Conservation (phyloP, 2,113 vertebrate genomes). For the Mirza zaza region DNA sequence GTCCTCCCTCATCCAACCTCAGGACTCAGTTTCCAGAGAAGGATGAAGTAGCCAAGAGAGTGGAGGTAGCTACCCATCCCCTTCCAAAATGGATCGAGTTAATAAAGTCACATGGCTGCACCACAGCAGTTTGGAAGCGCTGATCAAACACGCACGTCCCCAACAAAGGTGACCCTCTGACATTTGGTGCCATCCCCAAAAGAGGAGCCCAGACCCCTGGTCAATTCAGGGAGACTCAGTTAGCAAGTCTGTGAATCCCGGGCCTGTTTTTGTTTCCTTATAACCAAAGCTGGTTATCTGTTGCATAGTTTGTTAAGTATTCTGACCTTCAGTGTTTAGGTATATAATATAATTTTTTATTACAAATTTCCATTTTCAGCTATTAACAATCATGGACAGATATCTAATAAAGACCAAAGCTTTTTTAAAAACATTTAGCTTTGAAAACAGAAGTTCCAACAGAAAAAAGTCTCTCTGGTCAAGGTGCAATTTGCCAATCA, state of each 20-base stretch:
- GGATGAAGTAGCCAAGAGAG: not conserved
- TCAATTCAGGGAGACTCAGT: not conserved
- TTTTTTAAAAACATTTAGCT: not conserved
- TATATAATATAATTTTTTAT: not conserved
- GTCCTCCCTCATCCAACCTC: not conserved
- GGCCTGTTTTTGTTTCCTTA: not conserved
- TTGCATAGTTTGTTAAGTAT: not conserved
- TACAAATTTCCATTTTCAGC: not conserved
- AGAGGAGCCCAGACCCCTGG: not conserved
- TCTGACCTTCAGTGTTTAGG: not conserved
- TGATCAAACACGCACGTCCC: not conserved
- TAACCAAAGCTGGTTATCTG: not conserved
- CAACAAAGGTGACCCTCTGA: not conserved
- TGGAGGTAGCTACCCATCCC: not conserved
- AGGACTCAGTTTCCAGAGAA: not conserved
- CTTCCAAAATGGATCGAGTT: not conserved
- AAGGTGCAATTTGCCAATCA: not conserved
- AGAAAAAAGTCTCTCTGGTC: not conserved
- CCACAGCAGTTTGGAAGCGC: not conserved
- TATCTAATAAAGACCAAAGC: not conserved
- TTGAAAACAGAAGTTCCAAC: not conserved
- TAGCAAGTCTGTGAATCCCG: not conserved
- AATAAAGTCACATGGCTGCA: rapidly evolving
- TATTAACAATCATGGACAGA: not conserved
- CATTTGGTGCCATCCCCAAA: not conserved